phyloP scores from a whole-genome alignment of 2,113 vertebrate species.

The Semnornis frantzii region DNA sequence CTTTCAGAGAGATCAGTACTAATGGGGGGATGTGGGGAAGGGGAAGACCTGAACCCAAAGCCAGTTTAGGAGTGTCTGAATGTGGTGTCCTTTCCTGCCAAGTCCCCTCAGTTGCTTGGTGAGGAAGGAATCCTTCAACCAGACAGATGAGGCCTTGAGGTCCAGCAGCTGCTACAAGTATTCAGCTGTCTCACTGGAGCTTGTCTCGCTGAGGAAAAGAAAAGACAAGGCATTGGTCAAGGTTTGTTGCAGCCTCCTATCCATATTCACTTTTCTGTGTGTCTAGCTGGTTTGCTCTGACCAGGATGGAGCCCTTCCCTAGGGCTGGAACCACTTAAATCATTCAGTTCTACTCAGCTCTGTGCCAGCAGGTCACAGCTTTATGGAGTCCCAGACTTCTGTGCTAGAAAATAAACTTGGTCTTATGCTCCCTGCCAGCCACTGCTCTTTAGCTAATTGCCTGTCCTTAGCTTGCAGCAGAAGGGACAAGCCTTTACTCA shows the following conservation, averaged over 20 bases:
- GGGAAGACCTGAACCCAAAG: slow-evolving; percentile 44
- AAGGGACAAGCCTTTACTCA: not conserved
- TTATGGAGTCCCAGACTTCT: not conserved
- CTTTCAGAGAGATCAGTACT: slow-evolving; percentile 34
- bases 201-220: slow-evolving; percentile 71
- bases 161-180: slow-evolving; percentile 76
- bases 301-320: not conserved
- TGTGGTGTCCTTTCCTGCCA: slow-evolving; percentile 34
- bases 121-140: slow-evolving; percentile 56
- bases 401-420: not conserved
- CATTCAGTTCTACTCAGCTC: not conserved
- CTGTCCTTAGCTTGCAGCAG: not conserved
- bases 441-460: not conserved
- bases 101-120: slow-evolving; percentile 49
- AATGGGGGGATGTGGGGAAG: not conserved
- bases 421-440: not conserved
- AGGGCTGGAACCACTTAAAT: not conserved
- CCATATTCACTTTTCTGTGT: not conserved
- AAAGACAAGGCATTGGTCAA: slow-evolving; percentile 30
- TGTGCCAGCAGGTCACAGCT: not conserved
- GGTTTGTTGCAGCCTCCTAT: not conserved
- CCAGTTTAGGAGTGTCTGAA: slow-evolving; percentile 36
- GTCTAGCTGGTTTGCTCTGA: not conserved
- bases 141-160: slow-evolving; percentile 66
- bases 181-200: slow-evolving; percentile 76